Conservation (phyloP, 1,140 invertebrate species). For the Cyclargus thomasi region DNA sequence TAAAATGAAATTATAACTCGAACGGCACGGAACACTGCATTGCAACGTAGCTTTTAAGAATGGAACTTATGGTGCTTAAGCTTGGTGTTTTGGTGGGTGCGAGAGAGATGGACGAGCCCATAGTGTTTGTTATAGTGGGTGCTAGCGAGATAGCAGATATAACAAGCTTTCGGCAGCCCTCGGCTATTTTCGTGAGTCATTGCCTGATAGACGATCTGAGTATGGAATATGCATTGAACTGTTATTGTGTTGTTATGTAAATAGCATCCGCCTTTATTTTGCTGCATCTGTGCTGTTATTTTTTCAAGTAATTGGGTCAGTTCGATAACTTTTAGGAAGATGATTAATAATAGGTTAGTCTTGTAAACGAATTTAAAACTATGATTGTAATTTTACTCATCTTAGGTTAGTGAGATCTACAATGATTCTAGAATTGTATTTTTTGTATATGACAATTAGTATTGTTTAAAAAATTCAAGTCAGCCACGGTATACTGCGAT, state of each 20-base stretch:
- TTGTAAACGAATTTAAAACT: too few species aligned
- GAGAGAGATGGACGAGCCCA: not conserved
- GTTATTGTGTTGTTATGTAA: slow-evolving; percentile 19
- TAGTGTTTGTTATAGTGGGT: slow-evolving; percentile 49
- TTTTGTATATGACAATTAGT: too few species aligned
- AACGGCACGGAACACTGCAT: slow-evolving; percentile 38
- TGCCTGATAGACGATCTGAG: slow-evolving; percentile 40
- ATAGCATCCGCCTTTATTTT: not conserved
- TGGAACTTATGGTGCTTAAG: slow-evolving; percentile 36
- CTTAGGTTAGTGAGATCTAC: too few species aligned
- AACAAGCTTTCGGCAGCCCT: slow-evolving; percentile 55
- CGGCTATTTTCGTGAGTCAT: slow-evolving; percentile 47
- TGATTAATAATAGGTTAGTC: too few species aligned
- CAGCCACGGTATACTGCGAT: too few species aligned
- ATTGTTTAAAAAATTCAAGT: too few species aligned
- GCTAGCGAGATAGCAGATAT: slow-evolving; percentile 55
- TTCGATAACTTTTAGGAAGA: too few species aligned
- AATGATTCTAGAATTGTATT: too few species aligned
- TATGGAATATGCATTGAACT: slow-evolving; percentile 31
- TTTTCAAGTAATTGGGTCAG: too few species aligned
- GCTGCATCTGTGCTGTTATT: not conserved
- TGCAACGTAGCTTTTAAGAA: slow-evolving; percentile 36
- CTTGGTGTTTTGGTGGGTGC: slow-evolving; percentile 33
- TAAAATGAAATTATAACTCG: slow-evolving; percentile 43
- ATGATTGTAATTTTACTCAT: too few species aligned